These are phyloP conservation scores for Samia ricini DNA, from an alignment of 1,140 invertebrate genomes.

Conservation along the genomic window DNA sequence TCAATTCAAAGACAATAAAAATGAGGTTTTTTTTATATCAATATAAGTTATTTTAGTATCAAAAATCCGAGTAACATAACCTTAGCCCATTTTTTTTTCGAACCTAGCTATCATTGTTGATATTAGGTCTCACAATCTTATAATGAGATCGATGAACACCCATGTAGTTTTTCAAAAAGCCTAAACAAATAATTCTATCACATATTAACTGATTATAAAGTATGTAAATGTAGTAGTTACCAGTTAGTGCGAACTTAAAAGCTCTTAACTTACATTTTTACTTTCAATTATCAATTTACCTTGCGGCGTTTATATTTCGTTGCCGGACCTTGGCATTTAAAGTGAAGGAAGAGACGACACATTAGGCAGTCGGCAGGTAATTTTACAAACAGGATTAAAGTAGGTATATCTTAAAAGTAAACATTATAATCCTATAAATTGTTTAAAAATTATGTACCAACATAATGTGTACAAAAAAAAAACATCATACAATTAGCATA, in stretches of 20 bases:
- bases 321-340: conserved; percentile 49
- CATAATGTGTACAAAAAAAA: background rate
- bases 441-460: conserved; percentile 23
- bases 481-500: background rate
- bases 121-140: too few relatives aligned
- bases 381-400: conserved; percentile 20
- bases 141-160: too few relatives aligned
- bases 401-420: conserved; percentile 28
- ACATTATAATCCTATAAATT: conserved; percentile 34
- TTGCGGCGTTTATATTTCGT: conserved; percentile 29
- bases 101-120: too few relatives aligned
- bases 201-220: background rate
- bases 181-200: background rate
- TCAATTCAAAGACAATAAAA: too few relatives aligned
- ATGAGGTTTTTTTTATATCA: too few relatives aligned
- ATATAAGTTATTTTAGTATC: too few relatives aligned
- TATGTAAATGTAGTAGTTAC: too few relatives aligned
- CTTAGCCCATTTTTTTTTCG: too few relatives aligned
- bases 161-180: too few relatives aligned
- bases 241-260: too few relatives aligned
- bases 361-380: conserved; percentile 16
- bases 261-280: conserved; percentile 15
- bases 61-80: too few relatives aligned
- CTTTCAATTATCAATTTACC: conserved; percentile 28
- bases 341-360: conserved; percentile 43